Percentiles rank a stretch among this genome's conserved stretches.
phyloP scores from a whole-genome alignment of 1,140 invertebrate species.

The Anoplolepis gracilipes region DNA sequence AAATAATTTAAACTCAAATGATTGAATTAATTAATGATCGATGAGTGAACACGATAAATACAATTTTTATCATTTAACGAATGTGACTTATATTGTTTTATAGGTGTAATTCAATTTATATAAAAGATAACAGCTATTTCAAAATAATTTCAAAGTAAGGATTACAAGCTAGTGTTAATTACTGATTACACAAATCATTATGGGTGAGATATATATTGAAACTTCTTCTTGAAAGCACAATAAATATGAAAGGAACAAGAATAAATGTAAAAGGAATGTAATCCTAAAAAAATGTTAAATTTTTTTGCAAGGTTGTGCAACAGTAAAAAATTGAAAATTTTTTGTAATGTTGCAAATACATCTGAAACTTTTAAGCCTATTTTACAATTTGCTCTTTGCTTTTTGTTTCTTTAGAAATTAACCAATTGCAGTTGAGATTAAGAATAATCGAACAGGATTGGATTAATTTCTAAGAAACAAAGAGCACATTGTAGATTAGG shows the following conservation, averaged over 20 bases:
- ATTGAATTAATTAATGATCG: background rate
- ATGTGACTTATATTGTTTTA: background rate
- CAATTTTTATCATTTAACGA: slow-evolving; percentile 5
- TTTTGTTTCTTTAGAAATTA: too few species aligned
- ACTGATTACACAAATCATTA: background rate
- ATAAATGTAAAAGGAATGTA: background rate
- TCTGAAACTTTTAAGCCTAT: too few species aligned
- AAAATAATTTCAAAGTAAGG: background rate
- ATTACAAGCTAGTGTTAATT: background rate
- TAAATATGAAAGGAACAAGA: too few species aligned
- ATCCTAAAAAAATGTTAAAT: background rate
- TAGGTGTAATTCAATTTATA: background rate
- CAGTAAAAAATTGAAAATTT: background rate
- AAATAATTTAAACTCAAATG: slow-evolving; percentile 3
- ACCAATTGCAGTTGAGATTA: too few species aligned
- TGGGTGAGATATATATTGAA: background rate
- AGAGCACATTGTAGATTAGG: too few species aligned
- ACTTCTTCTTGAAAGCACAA: too few species aligned
- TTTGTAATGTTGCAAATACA: background rate
- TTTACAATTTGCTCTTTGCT: too few species aligned
- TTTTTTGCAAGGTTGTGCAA: background rate
- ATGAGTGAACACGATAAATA: background rate
- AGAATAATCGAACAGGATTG: too few species aligned
- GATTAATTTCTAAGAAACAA: too few species aligned
- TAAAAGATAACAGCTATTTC: background rate